A percentile compares a stretch with the other conserved stretches of the same genome.
These are phyloP conservation scores for Lasioglossum villosulum DNA, from an alignment of 2,888 invertebrate species.

Conservation along the genomic window DNA sequence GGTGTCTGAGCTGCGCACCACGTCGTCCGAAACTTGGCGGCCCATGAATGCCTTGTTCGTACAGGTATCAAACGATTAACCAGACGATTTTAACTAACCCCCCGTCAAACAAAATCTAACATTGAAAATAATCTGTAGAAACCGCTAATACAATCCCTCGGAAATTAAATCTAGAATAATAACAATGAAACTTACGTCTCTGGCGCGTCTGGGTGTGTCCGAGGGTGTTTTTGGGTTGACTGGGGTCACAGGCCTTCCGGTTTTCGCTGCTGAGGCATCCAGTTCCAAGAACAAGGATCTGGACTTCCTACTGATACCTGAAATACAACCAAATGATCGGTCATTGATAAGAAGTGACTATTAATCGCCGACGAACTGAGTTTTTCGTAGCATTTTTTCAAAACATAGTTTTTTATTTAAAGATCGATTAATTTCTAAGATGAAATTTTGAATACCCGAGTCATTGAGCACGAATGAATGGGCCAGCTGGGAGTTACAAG, in stretches of 20 bases:
- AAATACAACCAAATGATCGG: constrained; percentile 3
- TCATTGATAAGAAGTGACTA: not conserved
- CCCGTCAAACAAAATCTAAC: not conserved
- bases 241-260: constrained; percentile 87
- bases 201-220: constrained; percentile 87
- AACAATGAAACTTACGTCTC: constrained; percentile 84
- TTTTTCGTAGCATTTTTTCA: no score
- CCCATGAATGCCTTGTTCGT: constrained; percentile 85
- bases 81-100: not conserved
- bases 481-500: not conserved
- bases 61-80: constrained; percentile 48
- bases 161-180: not conserved
- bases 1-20: constrained; percentile 90
- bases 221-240: constrained; percentile 86
- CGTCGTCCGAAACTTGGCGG: constrained; percentile 88
- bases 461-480: not conserved
- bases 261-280: constrained; percentile 90
- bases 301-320: constrained; percentile 94
- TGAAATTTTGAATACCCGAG: not conserved
- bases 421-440: not conserved
- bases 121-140: not conserved
- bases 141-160: not conserved
- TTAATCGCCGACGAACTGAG: no score
- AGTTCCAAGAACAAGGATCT: constrained; percentile 94
- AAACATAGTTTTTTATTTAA: not conserved